Percentiles rank a stretch among this genome's conserved stretches.
phyloP scores from a whole-genome alignment of 2,797 vertebrate genomes.

The Parambassis ranga region DNA sequence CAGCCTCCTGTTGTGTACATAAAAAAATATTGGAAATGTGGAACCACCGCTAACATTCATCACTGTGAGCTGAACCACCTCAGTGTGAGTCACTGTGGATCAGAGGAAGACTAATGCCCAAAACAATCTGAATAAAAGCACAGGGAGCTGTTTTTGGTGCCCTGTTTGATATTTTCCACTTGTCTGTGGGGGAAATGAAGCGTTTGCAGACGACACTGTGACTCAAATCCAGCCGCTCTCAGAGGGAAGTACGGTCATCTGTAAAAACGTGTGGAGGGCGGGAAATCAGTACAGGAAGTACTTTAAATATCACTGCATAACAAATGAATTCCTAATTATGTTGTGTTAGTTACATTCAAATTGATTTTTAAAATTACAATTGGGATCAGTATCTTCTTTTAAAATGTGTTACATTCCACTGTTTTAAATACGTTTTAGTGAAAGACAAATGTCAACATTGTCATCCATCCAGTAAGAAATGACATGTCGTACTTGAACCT shows the following conservation, averaged over 20 bases:
- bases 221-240: conserved; percentile 18
- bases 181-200: not conserved
- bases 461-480: not conserved
- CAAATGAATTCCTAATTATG: no score
- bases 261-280: conserved; percentile 5
- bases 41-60: no score
- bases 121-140: not conserved
- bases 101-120: conserved; percentile 6
- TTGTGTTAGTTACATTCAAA: no score
- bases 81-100: conserved; percentile 27
- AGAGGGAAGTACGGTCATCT: conserved; percentile 10
- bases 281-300: conserved; percentile 12
- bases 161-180: conserved; percentile 22
- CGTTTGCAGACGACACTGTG: not conserved
- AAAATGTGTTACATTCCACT: no score
- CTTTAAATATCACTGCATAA: no score
- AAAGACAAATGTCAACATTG: no score
- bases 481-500: no score
- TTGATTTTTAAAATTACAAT: no score
- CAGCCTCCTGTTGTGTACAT: no score
- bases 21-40: no score
- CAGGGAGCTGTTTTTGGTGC: not conserved
- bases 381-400: no score
- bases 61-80: not conserved
- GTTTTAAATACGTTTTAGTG: no score